phyloP scores from a whole-genome alignment of 2,888 invertebrate species.

The Patella depressa region DNA sequence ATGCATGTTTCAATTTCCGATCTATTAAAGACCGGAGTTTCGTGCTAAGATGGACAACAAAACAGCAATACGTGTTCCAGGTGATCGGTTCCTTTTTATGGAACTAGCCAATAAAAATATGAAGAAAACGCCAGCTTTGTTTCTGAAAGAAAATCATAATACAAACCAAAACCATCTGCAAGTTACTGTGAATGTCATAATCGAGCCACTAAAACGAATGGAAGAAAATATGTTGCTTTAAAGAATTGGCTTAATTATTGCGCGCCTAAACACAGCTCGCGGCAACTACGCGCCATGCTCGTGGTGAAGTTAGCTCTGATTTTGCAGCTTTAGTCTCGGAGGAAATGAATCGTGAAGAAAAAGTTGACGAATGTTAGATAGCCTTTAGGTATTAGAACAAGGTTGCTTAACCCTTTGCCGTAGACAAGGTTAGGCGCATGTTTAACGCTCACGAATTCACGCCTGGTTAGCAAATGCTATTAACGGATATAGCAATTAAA shows the following conservation, averaged over 20 bases:
- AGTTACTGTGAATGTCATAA: constrained; percentile 18
- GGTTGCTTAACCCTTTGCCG: constrained; percentile 1
- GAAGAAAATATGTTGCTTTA: constrained; percentile 25
- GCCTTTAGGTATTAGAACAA: constrained; percentile 1
- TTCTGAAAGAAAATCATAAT: no score
- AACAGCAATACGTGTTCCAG: no score
- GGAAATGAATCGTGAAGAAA: background rate
- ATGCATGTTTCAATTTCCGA: no score
- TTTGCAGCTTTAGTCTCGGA: background rate
- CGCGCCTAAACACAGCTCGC: background rate
- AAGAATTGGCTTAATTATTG: constrained; percentile 26
- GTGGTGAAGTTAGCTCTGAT: constrained; percentile 9
- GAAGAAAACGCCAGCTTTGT: no score
- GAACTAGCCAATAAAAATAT: no score
- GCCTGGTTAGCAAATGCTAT: background rate
- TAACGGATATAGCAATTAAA: constrained; percentile 6
- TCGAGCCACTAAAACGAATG: constrained; percentile 23
- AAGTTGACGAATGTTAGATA: background rate
- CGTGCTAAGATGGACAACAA: no score
- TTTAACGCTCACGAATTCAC: constrained; percentile 3
- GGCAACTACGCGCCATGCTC: background rate
- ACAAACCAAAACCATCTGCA: constrained; percentile 4
- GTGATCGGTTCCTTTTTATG: no score
- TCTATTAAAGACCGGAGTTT: no score
- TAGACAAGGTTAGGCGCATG: background rate